Evolutionary conservation across 2,888 invertebrate species (phyloP).

Genomic region (Dicycla oo): DNA sequence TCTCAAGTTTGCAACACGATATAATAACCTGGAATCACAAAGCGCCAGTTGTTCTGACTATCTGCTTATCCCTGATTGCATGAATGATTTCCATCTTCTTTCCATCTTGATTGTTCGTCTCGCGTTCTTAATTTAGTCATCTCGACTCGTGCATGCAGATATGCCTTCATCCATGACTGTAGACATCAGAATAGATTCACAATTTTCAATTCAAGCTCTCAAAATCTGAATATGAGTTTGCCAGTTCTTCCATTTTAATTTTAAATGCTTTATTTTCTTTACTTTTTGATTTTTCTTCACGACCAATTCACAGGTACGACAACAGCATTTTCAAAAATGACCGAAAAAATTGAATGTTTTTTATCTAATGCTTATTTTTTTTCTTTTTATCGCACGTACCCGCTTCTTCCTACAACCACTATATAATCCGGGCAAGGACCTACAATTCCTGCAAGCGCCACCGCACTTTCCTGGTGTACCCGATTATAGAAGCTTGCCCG

Average conservation of each 20-base stretch:
- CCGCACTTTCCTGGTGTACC: slow-evolving; percentile 23
- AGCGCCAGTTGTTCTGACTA: background rate
- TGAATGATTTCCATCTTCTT: background rate
- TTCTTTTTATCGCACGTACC: slow-evolving; percentile 42
- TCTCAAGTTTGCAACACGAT: background rate
- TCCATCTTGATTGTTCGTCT: background rate
- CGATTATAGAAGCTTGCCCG: slow-evolving; percentile 19
- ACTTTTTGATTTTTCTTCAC: background rate
- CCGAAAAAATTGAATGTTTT: no score
- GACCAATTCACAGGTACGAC: background rate
- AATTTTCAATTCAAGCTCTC: background rate
- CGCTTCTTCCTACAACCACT: slow-evolving; percentile 51
- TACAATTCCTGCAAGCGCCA: slow-evolving; percentile 25
- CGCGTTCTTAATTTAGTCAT: background rate
- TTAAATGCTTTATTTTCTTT: background rate
- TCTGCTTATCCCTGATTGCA: background rate
- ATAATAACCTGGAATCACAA: background rate
- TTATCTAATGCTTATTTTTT: slow-evolving; percentile 31
- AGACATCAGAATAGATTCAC: background rate
- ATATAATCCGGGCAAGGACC: slow-evolving; percentile 40
- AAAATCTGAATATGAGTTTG: background rate
- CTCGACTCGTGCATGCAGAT: background rate
- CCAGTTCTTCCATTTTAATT: background rate
- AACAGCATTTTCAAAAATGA: background rate
- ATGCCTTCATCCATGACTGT: background rate